Evolutionary conservation across 2,113 vertebrate genomes (phyloP).

Genomic region (Amphiprion percula): DNA sequence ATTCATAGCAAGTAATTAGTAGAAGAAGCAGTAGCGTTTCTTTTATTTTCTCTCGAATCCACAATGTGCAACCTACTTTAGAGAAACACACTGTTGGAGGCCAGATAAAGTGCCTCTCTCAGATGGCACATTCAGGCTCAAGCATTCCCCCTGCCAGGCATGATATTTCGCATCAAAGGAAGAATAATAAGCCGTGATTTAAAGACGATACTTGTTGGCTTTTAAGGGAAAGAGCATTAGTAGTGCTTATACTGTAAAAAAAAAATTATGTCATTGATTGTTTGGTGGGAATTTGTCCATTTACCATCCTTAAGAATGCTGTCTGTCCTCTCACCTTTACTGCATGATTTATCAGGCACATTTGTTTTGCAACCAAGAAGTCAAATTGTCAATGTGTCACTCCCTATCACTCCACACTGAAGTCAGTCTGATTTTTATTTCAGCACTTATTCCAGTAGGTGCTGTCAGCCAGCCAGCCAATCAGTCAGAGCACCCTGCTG

Average conservation of each 20-base stretch:
- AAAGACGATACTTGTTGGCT: conserved; percentile 7
- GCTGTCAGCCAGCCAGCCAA: conserved; percentile 48
- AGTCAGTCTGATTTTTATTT: conserved; percentile 35
- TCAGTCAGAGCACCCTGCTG: conserved; percentile 49
- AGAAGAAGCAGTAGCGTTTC: conserved; percentile 7
- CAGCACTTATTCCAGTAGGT: conserved; percentile 19
- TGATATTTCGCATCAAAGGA: conserved; percentile 28
- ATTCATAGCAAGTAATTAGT: conserved; percentile 51
- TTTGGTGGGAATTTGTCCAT: neutral
- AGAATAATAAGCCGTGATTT: conserved; percentile 9
- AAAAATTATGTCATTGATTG: neutral
- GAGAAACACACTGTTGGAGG: conserved; percentile 27
- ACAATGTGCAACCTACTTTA: conserved; percentile 35
- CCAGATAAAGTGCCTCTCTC: neutral
- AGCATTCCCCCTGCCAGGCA: conserved; percentile 1
- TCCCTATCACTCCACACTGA: conserved; percentile 16
- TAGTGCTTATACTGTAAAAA: neutral
- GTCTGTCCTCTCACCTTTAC: neutral
- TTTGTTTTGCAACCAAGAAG: conserved; percentile 4
- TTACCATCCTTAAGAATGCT: neutral
- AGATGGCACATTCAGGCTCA: conserved; percentile 12
- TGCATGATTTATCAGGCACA: conserved; percentile 34
- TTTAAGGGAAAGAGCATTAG: neutral
- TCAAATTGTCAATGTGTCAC: conserved; percentile 13
- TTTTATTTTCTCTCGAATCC: conserved; percentile 20